Base-by-base conservation (phyloP, 2,797 vertebrate genomes). In the Anguilla megastoma region DNA sequence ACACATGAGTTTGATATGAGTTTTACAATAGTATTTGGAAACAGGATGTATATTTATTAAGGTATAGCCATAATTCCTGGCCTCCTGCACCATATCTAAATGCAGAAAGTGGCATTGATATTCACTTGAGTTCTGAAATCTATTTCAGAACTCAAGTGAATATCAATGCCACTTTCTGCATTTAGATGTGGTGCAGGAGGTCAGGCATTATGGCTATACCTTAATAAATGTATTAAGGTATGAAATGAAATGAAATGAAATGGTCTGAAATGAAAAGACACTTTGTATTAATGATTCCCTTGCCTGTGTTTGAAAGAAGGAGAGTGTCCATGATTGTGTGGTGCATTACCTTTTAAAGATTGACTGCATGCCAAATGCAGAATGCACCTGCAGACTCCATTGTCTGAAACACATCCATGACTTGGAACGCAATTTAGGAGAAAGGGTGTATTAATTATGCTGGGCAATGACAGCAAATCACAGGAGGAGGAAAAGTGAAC, bases 361-460 rank as follows among this genome's bases (percentile, higher is more conserved):
- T 71, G 52, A 52, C 85, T 87, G 86, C 52, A 74, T 87, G 91
- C 89, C 90, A 93, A 89, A 92, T 86, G 54, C 88, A 90, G 88
- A 91, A 21, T 63, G 89, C 91, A 92, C 90, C 91, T 93, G 92
- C 89, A 48, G 76, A 45, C 76, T 21, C 18, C 76, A 80, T 45
- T 86, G 87, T 86, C 88, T 91, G 45, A 9, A 27, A 33, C 63
- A 79, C 85, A 66, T 87, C 85, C 86, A 85, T 84, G 85, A 85
- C 85, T 50, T n/a, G 27, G 87, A 84, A 27, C 10, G 82, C 86
- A 60, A 87, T 18, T 33, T 60, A 58, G 56, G 60, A 90, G 86
- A 92, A 93, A 89, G 85, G 71, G 76, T 91, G 91, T 91, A 90
- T 88, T 92, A 92, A 93, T 92, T 90, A 86, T 89, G 87, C 88